phyloP scores from a whole-genome alignment of 2,797 vertebrate species.

The Antennarius maculatus region DNA sequence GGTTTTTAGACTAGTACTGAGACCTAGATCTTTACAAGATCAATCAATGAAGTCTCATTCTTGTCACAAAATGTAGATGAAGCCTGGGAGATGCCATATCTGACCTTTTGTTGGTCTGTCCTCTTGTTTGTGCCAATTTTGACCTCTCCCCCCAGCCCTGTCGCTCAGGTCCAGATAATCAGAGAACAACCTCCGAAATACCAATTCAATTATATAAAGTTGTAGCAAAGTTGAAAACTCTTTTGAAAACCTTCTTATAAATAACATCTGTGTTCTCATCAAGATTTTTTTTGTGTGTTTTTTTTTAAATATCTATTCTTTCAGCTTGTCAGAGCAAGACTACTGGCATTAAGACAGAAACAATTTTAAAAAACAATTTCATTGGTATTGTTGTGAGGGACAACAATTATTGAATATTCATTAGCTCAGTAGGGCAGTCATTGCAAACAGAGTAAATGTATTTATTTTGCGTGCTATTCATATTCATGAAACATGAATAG shows the following conservation, averaged over 20 bases:
- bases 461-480: slow-evolving; percentile 66
- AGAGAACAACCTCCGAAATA: slow-evolving; percentile 55
- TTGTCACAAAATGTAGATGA: slow-evolving; percentile 39
- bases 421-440: slow-evolving; percentile 64
- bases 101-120: slow-evolving; percentile 33
- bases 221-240: slow-evolving; percentile 57
- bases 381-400: slow-evolving; percentile 54
- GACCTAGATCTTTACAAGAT: slow-evolving; percentile 21
- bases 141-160: slow-evolving; percentile 25
- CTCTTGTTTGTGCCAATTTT: slow-evolving; percentile 55
- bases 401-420: slow-evolving; percentile 61
- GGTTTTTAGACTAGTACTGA: slow-evolving; percentile 30
- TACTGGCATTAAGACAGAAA: slow-evolving; percentile 44
- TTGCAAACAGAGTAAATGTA: slow-evolving; percentile 58
- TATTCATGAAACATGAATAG: slow-evolving; percentile 39
- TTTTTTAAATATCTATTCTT: slow-evolving; percentile 26
- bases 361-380: slow-evolving; percentile 39
- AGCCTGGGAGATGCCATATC: slow-evolving; percentile 48
- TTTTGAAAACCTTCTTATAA: slow-evolving; percentile 46
- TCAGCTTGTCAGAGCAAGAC: slow-evolving; percentile 34
- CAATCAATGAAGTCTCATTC: slow-evolving; percentile 18
- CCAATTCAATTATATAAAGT: slow-evolving; percentile 41
- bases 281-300: slow-evolving; percentile 18
- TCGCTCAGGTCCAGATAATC: slow-evolving; percentile 72
- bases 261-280: slow-evolving; percentile 31